These are phyloP conservation scores for Autographa pulchrina DNA, from an alignment of 2,888 invertebrate species.

Conservation along the genomic window DNA sequence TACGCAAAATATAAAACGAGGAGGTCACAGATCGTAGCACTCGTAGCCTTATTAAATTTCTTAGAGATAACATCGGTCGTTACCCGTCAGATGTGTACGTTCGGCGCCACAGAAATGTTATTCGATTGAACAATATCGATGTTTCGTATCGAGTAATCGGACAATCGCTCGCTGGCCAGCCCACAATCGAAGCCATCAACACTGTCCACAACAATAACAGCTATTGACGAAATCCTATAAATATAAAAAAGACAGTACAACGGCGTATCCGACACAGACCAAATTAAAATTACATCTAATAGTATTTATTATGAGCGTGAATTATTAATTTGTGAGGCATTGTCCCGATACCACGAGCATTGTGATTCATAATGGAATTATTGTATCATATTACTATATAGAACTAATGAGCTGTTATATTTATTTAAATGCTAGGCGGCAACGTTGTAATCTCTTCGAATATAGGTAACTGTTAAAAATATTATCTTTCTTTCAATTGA, in stretches of 20 bases:
- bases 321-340: slow-evolving; percentile 85
- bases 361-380: slow-evolving; percentile 65
- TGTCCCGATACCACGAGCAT: slow-evolving; percentile 69
- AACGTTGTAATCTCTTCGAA: slow-evolving; percentile 64
- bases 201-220: slow-evolving; percentile 73
- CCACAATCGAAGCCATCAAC: slow-evolving; percentile 73
- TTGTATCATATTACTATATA: slow-evolving; percentile 61
- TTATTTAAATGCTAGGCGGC: slow-evolving; percentile 59
- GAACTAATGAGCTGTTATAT: slow-evolving; percentile 61
- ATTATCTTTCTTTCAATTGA: neutral
- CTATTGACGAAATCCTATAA: slow-evolving; percentile 79
- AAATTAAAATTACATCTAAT: slow-evolving; percentile 84
- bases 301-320: slow-evolving; percentile 81
- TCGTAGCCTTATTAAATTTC: slow-evolving; percentile 69
- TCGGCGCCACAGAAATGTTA: slow-evolving; percentile 65
- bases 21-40: slow-evolving; percentile 65
- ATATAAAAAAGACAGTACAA: slow-evolving; percentile 69
- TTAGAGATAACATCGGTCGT: slow-evolving; percentile 68
- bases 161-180: slow-evolving; percentile 58
- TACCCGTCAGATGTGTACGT: slow-evolving; percentile 50
- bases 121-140: slow-evolving; percentile 74
- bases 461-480: slow-evolving; percentile 34
- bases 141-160: slow-evolving; percentile 60
- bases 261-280: slow-evolving; percentile 76
- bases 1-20: slow-evolving; percentile 58